phyloP scores from a whole-genome alignment of 2,113 vertebrate species.

The Patagioenas fasciata region DNA sequence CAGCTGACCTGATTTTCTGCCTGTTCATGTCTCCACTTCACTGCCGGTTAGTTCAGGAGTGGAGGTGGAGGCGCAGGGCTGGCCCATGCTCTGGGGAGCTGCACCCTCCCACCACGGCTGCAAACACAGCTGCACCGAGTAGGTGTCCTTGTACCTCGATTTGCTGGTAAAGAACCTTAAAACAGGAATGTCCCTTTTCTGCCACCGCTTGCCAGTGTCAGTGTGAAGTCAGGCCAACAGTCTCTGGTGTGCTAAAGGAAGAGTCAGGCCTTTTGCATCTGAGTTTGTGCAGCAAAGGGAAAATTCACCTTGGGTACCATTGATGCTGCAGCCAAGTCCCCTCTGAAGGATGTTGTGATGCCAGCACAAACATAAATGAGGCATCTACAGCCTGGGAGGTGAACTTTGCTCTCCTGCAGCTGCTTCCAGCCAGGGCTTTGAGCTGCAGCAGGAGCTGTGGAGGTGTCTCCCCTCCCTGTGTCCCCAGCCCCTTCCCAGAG shows the following conservation, averaged over 20 bases:
- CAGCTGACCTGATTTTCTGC: constrained; percentile 65
- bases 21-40: background rate
- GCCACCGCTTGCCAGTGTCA: background rate
- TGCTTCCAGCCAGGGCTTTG: background rate
- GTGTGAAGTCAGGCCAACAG: background rate
- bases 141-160: background rate
- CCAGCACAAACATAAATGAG: background rate
- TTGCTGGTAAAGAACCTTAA: background rate
- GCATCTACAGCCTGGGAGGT: background rate
- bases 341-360: background rate
- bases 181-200: background rate
- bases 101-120: accelerated
- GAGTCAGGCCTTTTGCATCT: background rate
- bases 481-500: background rate
- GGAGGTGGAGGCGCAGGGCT: accelerated
- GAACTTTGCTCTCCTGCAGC: background rate
- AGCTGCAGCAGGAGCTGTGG: background rate
- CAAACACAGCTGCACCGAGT: background rate
- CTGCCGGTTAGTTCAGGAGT: background rate
- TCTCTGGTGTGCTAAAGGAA: background rate
- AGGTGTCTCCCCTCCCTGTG: accelerated
- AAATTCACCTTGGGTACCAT: background rate
- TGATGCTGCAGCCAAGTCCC: background rate
- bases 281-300: background rate
- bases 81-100: accelerated